Conservation (phyloP, 30 jellyfish, hydroid and myxozoan species). For the Cassiopea andromeda region DNA sequence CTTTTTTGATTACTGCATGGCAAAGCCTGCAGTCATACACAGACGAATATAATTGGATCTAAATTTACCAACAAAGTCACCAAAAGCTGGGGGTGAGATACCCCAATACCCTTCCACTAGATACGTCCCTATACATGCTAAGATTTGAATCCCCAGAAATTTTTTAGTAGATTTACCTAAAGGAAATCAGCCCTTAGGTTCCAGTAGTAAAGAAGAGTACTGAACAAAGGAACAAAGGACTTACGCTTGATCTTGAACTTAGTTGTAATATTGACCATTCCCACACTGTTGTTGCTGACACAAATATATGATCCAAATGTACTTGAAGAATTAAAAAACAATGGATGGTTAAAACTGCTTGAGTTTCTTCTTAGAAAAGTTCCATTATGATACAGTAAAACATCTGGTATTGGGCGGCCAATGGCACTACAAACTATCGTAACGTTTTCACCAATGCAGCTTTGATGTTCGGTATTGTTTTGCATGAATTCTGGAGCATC, state of each 20-base stretch:
- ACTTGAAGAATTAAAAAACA: neutral
- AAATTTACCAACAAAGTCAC: neutral
- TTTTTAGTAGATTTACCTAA: no score
- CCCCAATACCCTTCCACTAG: neutral
- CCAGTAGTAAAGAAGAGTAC: no score
- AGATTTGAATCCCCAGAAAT: no score
- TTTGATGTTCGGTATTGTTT: neutral
- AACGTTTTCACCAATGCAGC: neutral
- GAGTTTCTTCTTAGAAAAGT: neutral
- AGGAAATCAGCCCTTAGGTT: no score
- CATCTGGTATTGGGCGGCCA: no score
- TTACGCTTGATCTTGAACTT: neutral
- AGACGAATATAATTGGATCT: neutral
- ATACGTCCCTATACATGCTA: no score
- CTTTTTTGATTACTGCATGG: no score
- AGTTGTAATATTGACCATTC: neutral
- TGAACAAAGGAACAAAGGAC: neutral
- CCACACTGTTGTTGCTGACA: neutral
- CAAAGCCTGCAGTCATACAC: neutral
- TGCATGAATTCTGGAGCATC: neutral
- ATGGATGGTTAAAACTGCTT: neutral
- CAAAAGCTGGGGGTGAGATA: neutral
- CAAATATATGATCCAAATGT: neutral
- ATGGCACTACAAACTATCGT: neutral
- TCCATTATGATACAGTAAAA: neutral